Evolutionary conservation across 2,113 vertebrate species (phyloP), one percentile per base, ranked within the genome.

Genomic region (Ammodytes dubius): DNA sequence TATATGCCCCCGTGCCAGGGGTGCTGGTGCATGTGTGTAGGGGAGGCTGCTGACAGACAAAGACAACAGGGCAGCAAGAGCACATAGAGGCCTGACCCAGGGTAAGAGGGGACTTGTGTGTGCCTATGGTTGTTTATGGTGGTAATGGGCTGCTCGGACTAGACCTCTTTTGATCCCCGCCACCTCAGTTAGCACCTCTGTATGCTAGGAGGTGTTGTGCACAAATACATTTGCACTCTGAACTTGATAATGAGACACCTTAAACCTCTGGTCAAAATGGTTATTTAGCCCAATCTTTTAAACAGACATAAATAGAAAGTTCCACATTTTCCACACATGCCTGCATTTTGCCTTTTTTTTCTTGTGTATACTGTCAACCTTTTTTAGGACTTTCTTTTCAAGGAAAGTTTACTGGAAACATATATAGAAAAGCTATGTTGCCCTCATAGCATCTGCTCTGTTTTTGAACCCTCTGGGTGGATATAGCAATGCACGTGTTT

Each of bases 191-290:
- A 77, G 79, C 90, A 89, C 90, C 81, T 89, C 76, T 52, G 70
- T 42, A 66, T 35, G 58, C 69, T 56, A 60, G 77, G 83, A 92
- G 76, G 82, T 81, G 78, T 80, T 54, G 35, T 27, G 65, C 77
- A 65, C 59, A 72, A 56, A 67, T 49, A 88, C 76, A 74, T 81
- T 74, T 83, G 82, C 81, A 85, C 63, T 85, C 81, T 83, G 77
- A 85, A 92, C 90, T 90, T 91, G 89, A 87, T 92, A 92, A 92
- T 90, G 91, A 93, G 87, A 78, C 76, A 80, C 92, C 82, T 83
- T 66, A 57, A 74, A 78, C 81, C 74, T 75, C 54, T 35, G 59
- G 64, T 66, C 65, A 15, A 12, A 78, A 59, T 45, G 14, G 39
- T 69, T 68, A 65, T 66, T 70, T 43, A 37, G 57, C 19, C 9